A percentile compares a stretch with the other conserved stretches of the same genome.
Conservation (phyloP, 2,113 vertebrate species). For the Desmodus rotundus region DNA sequence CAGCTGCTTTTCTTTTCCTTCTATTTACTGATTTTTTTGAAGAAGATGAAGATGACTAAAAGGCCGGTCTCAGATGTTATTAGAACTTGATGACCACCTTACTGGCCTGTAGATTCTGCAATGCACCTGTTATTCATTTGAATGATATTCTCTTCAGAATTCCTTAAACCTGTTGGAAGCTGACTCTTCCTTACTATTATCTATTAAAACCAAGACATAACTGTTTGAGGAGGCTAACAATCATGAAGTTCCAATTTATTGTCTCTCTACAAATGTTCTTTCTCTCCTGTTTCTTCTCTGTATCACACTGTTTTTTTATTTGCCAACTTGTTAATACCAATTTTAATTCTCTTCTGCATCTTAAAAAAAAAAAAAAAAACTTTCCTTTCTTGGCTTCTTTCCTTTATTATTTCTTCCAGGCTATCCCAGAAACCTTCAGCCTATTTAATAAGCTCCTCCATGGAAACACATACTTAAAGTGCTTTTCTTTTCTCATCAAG, state of each 20-base stretch:
- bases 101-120: not conserved
- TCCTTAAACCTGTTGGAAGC: not conserved
- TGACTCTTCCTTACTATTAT: not conserved
- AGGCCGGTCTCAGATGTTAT: not conserved
- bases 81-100: not conserved
- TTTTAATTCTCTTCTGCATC: slow-evolving; percentile 52
- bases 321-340: slow-evolving; percentile 11
- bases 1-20: not conserved
- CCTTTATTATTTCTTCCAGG: slow-evolving; percentile 20
- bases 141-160: not conserved
- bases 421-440: slow-evolving; percentile 33
- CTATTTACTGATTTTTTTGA: not conserved
- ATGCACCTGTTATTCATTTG: not conserved
- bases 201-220: not conserved
- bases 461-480: slow-evolving; percentile 22
- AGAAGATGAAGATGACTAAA: not conserved
- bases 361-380: not conserved
- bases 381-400: slow-evolving; percentile 20
- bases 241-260: not conserved
- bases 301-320: not conserved
- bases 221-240: not conserved
- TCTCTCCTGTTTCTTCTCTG: not conserved
- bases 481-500: slow-evolving; percentile 49
- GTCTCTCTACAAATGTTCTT: not conserved
- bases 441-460: slow-evolving; percentile 40